phyloP scores from a whole-genome alignment of 2,113 vertebrate genomes.

The Rhombomys opimus region DNA sequence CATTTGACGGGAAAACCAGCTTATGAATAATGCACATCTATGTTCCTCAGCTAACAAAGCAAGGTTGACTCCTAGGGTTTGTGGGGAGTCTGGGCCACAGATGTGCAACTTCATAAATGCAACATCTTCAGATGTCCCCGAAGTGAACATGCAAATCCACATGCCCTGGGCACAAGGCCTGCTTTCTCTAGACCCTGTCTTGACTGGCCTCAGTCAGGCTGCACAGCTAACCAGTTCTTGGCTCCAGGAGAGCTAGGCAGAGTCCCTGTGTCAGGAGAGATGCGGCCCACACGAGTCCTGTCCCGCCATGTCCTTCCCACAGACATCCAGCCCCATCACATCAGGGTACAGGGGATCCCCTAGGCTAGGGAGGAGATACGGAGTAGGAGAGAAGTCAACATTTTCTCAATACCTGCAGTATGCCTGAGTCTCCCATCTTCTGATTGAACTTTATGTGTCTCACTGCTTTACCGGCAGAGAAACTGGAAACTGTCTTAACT shows the following conservation, averaged over 20 bases:
- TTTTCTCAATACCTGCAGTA: background rate
- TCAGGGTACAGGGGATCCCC: background rate
- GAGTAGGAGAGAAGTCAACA: background rate
- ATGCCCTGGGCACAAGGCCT: background rate
- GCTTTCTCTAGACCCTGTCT: background rate
- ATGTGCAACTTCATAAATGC: background rate
- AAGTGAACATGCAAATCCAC: background rate
- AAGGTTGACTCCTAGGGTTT: constrained; percentile 51
- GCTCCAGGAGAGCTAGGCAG: background rate
- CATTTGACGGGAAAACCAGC: constrained; percentile 66
- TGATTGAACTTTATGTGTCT: background rate
- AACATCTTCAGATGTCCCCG: background rate
- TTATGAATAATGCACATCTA: constrained; percentile 58
- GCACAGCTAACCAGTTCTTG: background rate
- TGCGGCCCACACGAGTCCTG: background rate
- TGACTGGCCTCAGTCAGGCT: background rate
- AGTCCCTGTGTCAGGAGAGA: background rate
- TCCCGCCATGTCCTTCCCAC: background rate
- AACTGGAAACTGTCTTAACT: background rate
- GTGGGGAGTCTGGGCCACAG: background rate
- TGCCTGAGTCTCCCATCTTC: background rate
- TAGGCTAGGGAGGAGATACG: background rate
- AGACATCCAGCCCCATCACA: background rate
- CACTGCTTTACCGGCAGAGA: background rate
- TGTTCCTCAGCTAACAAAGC: constrained; percentile 49